Evolutionary conservation across 2,888 invertebrate species (phyloP).

Genomic region (Seira musarum): DNA sequence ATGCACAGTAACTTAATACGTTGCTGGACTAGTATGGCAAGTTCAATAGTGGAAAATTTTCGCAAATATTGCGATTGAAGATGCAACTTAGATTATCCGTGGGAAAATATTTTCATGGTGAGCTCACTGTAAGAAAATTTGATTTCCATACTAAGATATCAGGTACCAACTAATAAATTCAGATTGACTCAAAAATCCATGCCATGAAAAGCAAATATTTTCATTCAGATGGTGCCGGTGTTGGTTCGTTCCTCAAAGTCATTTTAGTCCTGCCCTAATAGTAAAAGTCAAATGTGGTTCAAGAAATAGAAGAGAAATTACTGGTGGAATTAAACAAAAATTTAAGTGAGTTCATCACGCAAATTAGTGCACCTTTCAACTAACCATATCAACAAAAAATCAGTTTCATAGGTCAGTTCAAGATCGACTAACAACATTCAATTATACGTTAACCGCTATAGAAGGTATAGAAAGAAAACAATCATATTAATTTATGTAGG

Average conservation of each 20-base stretch:
- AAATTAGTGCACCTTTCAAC: not conserved
- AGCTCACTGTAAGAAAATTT: not conserved
- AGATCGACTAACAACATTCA: not conserved
- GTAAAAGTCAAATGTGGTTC: not conserved
- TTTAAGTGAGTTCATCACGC: not conserved
- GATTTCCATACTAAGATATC: not conserved
- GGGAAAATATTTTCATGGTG: not conserved
- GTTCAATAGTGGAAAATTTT: not conserved
- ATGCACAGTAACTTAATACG: not conserved
- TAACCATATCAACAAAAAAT: not conserved
- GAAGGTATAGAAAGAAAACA: too few relatives aligned
- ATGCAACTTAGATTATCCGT: not conserved
- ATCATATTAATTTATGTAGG: too few relatives aligned
- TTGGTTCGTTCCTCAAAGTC: not conserved
- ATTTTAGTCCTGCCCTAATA: not conserved
- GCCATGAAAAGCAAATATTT: not conserved
- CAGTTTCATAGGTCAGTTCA: conserved; percentile 4
- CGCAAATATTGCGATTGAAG: not conserved
- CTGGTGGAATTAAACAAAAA: too few relatives aligned
- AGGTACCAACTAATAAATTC: not conserved
- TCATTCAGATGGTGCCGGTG: too few relatives aligned
- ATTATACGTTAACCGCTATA: too few relatives aligned
- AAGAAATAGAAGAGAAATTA: too few relatives aligned
- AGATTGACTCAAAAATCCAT: not conserved
- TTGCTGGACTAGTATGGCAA: not conserved